Evolutionary conservation across 2,888 invertebrate species (phyloP).

Genomic region (Cyclophora albipunctata): DNA sequence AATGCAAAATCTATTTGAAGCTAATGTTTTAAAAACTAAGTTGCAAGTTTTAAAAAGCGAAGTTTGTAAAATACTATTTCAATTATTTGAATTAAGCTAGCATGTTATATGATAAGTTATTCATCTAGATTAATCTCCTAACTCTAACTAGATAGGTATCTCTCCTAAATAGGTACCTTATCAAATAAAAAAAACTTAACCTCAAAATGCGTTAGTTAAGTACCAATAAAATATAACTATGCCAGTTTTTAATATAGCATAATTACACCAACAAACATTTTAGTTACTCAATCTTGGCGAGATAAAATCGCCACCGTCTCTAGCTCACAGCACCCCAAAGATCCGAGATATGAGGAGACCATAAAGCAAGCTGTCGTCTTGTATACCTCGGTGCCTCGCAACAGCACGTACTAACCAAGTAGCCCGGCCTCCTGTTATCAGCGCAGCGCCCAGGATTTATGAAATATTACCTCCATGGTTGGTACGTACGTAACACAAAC

Average conservation of each 20-base stretch:
- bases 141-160: too few relatives aligned
- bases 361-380: constrained; percentile 58
- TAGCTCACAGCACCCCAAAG: constrained; percentile 31
- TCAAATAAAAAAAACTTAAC: not conserved
- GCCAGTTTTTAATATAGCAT: too few relatives aligned
- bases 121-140: too few relatives aligned
- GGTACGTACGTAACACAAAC: constrained; percentile 9
- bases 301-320: not conserved
- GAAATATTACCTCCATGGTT: constrained; percentile 10
- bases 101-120: too few relatives aligned
- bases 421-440: constrained; percentile 17
- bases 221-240: not conserved
- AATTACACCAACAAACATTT: too few relatives aligned
- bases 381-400: constrained; percentile 16
- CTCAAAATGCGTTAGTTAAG: not conserved
- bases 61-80: too few relatives aligned
- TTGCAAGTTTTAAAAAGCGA: not conserved
- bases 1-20: not conserved
- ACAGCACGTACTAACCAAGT: constrained; percentile 13
- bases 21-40: not conserved
- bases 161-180: not conserved
- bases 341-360: constrained; percentile 52
- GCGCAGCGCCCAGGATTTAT: constrained; percentile 15
- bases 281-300: too few relatives aligned
- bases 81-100: too few relatives aligned